Percentiles rank a stretch among this genome's conserved stretches.
Conservation (phyloP, 2,888 invertebrate genomes). For the Agrotis segetum region DNA sequence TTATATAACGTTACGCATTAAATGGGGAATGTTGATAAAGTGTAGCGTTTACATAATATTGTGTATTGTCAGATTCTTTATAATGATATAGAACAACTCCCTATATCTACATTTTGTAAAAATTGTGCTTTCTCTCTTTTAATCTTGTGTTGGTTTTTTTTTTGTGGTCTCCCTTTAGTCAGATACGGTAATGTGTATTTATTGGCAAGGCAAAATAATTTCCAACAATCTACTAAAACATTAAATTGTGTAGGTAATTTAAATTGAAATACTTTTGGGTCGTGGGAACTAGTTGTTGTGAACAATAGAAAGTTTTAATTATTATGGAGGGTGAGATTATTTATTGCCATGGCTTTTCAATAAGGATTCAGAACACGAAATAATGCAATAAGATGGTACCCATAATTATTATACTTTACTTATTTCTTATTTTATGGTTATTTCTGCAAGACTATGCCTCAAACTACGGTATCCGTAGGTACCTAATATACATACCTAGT, state of each 20-base stretch:
- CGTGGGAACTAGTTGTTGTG: constrained; percentile 22
- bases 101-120: no score
- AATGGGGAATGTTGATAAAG: constrained; percentile 46
- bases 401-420: neutral
- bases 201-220: neutral
- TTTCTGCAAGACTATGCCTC: neutral
- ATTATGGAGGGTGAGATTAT: constrained; percentile 8
- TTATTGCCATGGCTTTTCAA: no score
- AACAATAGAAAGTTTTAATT: constrained; percentile 32
- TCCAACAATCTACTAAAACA: neutral
- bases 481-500: no score
- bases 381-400: neutral
- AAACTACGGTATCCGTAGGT: neutral
- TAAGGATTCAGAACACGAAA: constrained; percentile 6
- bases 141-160: neutral
- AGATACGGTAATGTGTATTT: neutral
- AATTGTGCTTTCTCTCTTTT: no score
- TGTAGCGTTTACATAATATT: neutral
- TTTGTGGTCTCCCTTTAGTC: constrained; percentile 13
- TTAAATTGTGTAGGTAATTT: constrained; percentile 23
- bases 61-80: no score
- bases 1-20: constrained; percentile 32
- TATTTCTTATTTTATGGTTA: neutral
- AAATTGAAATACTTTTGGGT: constrained; percentile 12
- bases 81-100: no score